Evolutionary conservation across 2,888 invertebrate genomes (phyloP).

Genomic region (Panzeria rudis): DNA sequence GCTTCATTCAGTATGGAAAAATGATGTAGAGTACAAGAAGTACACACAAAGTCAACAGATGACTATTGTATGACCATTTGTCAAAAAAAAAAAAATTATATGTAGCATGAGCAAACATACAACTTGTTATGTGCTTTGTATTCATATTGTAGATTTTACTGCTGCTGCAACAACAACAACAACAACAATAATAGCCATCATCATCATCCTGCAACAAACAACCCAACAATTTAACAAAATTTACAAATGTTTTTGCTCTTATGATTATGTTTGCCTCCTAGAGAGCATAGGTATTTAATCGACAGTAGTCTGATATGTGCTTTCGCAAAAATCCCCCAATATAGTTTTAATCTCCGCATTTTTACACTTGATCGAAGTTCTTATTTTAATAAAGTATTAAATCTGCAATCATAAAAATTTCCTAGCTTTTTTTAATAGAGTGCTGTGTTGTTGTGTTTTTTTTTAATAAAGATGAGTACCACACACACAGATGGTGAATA

Average conservation of each 20-base stretch:
- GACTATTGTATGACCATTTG: slow-evolving; percentile 49
- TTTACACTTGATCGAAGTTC: too few species aligned
- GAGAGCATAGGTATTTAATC: not conserved
- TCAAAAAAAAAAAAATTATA: not conserved
- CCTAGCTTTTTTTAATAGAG: too few species aligned
- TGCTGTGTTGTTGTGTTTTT: too few species aligned
- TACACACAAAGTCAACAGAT: slow-evolving; percentile 17
- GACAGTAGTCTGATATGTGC: not conserved
- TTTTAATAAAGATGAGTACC: too few species aligned
- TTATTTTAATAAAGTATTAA: too few species aligned
- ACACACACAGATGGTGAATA: too few species aligned
- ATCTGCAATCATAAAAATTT: too few species aligned
- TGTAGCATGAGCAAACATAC: slow-evolving; percentile 1
- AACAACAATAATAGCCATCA: slow-evolving; percentile 9
- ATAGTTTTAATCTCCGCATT: too few species aligned
- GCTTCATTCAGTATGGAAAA: not conserved
- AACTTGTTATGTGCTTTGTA: slow-evolving; percentile 6
- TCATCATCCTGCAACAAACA: slow-evolving; percentile 17
- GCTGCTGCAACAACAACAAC: not conserved
- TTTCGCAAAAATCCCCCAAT: not conserved
- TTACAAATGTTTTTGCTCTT: slow-evolving; percentile 55
- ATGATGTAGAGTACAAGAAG: not conserved
- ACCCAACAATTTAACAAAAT: slow-evolving; percentile 40
- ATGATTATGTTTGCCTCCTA: slow-evolving; percentile 30
- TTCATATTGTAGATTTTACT: slow-evolving; percentile 4